A percentile compares a stretch with the other conserved stretches of the same genome.
These are phyloP conservation scores for Aethes cnicana DNA, from an alignment of 2,888 invertebrate species.

Conservation along the genomic window DNA sequence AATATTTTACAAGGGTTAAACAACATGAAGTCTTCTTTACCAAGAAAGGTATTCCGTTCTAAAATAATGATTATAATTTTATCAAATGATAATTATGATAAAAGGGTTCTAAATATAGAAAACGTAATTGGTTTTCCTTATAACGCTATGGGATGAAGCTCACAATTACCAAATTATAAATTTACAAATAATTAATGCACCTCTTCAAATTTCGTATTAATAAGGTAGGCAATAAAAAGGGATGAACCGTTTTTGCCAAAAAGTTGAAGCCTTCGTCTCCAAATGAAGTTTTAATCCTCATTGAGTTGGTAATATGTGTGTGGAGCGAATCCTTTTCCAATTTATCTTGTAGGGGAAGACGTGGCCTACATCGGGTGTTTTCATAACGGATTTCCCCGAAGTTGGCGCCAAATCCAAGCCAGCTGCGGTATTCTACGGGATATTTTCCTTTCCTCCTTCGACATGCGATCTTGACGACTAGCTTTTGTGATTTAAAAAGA, in stretches of 20 bases:
- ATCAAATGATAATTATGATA: too few relatives aligned
- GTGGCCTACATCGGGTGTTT: conserved; percentile 77
- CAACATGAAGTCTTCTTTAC: conserved; percentile 49
- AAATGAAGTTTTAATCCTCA: conserved; percentile 76
- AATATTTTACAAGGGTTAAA: conserved; percentile 51
- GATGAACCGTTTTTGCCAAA: conserved; percentile 62
- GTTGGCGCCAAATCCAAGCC: conserved; percentile 74
- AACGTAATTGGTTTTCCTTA: too few relatives aligned
- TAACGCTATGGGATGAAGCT: conserved; percentile 8
- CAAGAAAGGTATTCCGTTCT: conserved; percentile 37
- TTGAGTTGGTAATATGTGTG: conserved; percentile 71
- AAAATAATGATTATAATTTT: background rate
- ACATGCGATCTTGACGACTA: conserved; percentile 76
- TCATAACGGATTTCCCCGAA: conserved; percentile 78
- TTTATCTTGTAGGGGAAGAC: conserved; percentile 63
- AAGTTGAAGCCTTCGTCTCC: conserved; percentile 60
- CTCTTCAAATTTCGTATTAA: conserved; percentile 33
- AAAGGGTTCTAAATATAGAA: too few relatives aligned
- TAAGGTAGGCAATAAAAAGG: conserved; percentile 66
- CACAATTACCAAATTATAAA: conserved; percentile 13
- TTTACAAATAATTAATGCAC: too few relatives aligned
- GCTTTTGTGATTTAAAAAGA: conserved; percentile 81
- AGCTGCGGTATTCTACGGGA: conserved; percentile 71
- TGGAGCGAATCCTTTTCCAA: conserved; percentile 68
- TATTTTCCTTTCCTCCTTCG: conserved; percentile 76